Evolutionary conservation across 2,113 vertebrate species (phyloP).

Genomic region (Hiodon tergisus): DNA sequence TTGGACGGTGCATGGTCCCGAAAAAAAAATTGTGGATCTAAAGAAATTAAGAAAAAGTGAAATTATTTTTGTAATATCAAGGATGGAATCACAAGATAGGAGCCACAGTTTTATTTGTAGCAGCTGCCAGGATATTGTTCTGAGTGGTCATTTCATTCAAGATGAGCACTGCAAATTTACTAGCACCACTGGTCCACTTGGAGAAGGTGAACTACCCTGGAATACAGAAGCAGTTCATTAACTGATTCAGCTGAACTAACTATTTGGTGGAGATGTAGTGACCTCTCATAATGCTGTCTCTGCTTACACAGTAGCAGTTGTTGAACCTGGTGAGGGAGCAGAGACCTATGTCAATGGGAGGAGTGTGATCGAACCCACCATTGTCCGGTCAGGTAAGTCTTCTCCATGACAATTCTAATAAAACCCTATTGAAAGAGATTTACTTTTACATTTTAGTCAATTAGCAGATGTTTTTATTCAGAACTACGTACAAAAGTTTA

Average conservation of each 20-base stretch:
- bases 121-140: constrained; percentile 91
- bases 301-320: constrained; percentile 51
- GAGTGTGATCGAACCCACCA: constrained; percentile 77
- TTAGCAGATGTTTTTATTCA: no score
- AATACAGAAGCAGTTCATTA: neutral
- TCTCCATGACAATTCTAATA: neutral
- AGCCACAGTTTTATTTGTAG: no score
- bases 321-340: constrained; percentile 86
- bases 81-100: constrained; percentile 88
- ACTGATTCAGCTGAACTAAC: neutral
- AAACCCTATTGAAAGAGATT: neutral
- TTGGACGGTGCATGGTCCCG: neutral
- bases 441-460: no score
- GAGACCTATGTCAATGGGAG: constrained; percentile 96
- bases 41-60: neutral
- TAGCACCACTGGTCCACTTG: constrained; percentile 69
- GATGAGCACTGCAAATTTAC: constrained; percentile 94
- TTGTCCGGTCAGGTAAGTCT: constrained; percentile 80
- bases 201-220: constrained; percentile 68
- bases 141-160: constrained; percentile 93
- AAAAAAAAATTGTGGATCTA: neutral
- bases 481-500: no score
- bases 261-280: neutral
- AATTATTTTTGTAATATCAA: constrained; percentile 83
- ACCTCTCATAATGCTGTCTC: neutral